Conservation (phyloP, 2,888 invertebrate species). For the Imbricaverruca yamaguchii region DNA sequence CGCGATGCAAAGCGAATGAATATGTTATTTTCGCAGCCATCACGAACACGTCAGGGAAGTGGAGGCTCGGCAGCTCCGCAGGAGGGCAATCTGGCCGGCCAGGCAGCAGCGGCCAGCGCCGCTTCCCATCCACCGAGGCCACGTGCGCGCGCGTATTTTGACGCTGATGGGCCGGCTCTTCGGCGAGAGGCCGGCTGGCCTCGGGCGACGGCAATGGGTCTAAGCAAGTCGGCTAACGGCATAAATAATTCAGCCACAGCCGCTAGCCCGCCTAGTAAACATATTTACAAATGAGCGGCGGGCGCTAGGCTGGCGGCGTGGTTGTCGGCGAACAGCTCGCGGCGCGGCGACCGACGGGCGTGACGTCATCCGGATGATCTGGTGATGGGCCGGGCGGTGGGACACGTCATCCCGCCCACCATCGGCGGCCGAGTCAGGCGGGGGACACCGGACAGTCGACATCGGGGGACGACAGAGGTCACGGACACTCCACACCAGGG, state of each 20-base stretch:
- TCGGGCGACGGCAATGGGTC: not conserved
- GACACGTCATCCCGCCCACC: not conserved
- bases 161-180: not conserved
- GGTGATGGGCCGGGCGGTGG: too few species aligned
- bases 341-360: not conserved
- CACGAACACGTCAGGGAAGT: not conserved
- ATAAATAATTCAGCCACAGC: conserved; percentile 4
- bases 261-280: not conserved
- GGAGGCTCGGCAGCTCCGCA: too few species aligned
- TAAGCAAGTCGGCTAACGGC: conserved; percentile 8
- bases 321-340: not conserved
- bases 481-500: too few species aligned
- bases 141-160: not conserved
- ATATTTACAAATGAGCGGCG: conserved; percentile 16
- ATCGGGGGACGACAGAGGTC: too few species aligned
- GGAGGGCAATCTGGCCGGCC: too few species aligned
- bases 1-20: conserved; percentile 12
- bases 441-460: too few species aligned
- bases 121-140: not conserved
- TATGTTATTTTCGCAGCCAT: conserved; percentile 2
- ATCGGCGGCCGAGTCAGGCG: not conserved
- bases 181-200: not conserved
- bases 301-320: not conserved
- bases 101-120: not conserved
- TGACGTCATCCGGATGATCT: too few species aligned